These are phyloP conservation scores for Nycticebus coucang DNA, from an alignment of 2,113 vertebrate genomes.

Conservation along the genomic window DNA sequence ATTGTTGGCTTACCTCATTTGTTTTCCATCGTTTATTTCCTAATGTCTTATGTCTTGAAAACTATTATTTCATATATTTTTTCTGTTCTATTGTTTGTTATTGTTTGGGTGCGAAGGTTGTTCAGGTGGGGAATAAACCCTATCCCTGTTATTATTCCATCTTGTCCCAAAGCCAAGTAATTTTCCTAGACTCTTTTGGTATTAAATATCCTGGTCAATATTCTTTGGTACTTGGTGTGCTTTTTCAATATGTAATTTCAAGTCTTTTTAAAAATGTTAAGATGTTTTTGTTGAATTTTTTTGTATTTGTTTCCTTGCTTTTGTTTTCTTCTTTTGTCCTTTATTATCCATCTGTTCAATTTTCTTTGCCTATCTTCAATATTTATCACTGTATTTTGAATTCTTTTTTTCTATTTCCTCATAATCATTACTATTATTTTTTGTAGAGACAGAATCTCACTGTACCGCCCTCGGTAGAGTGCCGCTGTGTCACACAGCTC, in stretches of 20 bases:
- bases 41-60: not conserved
- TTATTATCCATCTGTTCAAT: not conserved
- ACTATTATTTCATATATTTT: not conserved
- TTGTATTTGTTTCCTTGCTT: not conserved
- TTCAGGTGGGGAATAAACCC: not conserved
- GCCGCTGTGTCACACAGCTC: too few species aligned
- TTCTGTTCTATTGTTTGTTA: not conserved
- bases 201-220: not conserved
- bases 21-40: not conserved
- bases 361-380: not conserved
- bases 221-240: not conserved
- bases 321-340: not conserved
- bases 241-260: not conserved
- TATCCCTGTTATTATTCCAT: not conserved
- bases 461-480: too few species aligned
- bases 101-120: not conserved
- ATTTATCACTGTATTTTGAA: conserved; percentile 38
- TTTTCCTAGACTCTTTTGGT: not conserved
- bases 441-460: too few species aligned
- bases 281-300: conserved; percentile 4
- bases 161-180: not conserved
- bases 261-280: not conserved
- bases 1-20: not conserved
- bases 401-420: not conserved
- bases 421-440: too few species aligned